A percentile compares a stretch with the other conserved stretches of the same genome.
phyloP scores from a whole-genome alignment of 1,140 invertebrate genomes.

The Eurosta solidaginis region DNA sequence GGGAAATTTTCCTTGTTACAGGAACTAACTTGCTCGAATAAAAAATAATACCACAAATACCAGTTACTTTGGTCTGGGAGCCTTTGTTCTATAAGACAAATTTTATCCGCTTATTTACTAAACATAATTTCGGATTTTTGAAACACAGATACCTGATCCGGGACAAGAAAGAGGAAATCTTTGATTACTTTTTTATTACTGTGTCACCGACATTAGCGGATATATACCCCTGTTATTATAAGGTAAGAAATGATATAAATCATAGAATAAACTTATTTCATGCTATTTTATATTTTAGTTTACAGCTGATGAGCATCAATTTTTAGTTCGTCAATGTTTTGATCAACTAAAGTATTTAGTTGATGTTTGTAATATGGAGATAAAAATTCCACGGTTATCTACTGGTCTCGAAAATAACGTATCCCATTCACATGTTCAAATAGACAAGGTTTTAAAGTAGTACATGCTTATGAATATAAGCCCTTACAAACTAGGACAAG shows the following conservation, averaged over 20 bases:
- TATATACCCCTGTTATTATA: constrained; percentile 54
- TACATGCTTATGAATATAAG: constrained; percentile 48
- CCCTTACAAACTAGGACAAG: constrained; percentile 38
- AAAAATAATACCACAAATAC: no score
- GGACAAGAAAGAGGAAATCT: constrained; percentile 33
- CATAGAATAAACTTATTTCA: neutral
- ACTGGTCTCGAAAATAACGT: no score
- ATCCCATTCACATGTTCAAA: neutral
- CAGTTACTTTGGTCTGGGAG: no score
- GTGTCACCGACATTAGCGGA: constrained; percentile 37
- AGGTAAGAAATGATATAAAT: constrained; percentile 34
- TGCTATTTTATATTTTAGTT: constrained; percentile 34
- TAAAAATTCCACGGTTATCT: constrained; percentile 39
- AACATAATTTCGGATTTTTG: no score
- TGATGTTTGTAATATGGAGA: constrained; percentile 37
- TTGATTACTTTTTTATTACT: constrained; percentile 43
- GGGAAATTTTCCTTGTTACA: no score
- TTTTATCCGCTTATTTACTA: no score
- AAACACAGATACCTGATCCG: constrained; percentile 43
- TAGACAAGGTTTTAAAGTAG: constrained; percentile 30
- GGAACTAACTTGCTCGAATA: no score
- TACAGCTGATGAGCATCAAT: constrained; percentile 40
- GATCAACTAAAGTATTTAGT: constrained; percentile 46
- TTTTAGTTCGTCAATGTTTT: constrained; percentile 46
- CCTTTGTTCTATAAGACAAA: no score